Evolutionary conservation across 92 coral and sea anemone species (phyloP), one percentile per base, ranked within the genome.

Genomic region (Desmophyllum pertusum): DNA sequence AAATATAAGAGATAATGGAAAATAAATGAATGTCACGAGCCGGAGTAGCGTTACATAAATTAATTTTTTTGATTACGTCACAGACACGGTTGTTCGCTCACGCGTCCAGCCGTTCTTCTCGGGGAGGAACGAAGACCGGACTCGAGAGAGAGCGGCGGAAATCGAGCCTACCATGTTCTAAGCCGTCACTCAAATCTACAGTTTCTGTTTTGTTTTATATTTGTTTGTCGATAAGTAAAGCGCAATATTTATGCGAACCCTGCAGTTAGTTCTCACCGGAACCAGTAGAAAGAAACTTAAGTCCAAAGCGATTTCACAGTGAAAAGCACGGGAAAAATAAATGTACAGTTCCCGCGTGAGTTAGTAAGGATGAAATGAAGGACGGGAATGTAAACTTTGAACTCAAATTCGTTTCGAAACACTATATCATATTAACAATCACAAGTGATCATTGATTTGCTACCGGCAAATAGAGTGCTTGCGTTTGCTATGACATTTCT

Each of bases 401-500:
- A 38, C 11, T 39, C 30, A 27, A 50, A 75, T 15, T 11, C 9
- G 27, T 35, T 35, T 62, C 55, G 19, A 79, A 79, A 71, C 39
- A 73, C 76, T 68, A 80, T 55, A 33, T 67, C 76, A 52, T 53
- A 14, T 75, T 52, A 15, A 72, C 35, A 50, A 80, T 80, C 84
- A 80, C 76, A 80, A 69, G 5, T 17, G 35, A 39, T 68, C 67
- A 25, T 70, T 80, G 66, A 80, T 80, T 51, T 68, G 21, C 35
- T 52, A 53, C 41, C 23, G n/a, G 76, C 64, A 52, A 39, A 51
- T 80, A 57, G 14, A 69, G 48, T 35, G 76, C 51, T 37, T 25
- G 40, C 76, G 40, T 27, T 25, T 8, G n/a, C 27, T 10, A 46
- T 18, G 62, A 65, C 6, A 77, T 7, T 79, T 66, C 37, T 13